These are phyloP conservation scores for Anolis apletophallus DNA, from an alignment of 2,797 vertebrate species.

Conservation along the genomic window DNA sequence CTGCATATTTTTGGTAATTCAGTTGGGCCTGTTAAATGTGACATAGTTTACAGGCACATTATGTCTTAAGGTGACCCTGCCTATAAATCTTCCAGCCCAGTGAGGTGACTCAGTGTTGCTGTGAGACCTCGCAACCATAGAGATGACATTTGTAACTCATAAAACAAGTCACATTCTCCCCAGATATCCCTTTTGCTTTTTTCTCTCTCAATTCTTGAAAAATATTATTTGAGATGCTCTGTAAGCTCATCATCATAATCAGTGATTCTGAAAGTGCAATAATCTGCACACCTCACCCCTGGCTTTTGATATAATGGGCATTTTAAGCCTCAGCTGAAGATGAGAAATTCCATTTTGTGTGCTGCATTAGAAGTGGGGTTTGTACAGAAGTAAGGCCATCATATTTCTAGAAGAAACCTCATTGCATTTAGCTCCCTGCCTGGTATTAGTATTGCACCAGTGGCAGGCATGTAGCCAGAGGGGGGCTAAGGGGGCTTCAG, in stretches of 20 bases:
- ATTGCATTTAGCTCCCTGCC: not conserved
- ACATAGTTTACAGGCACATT: too few species aligned
- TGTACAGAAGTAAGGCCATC: not conserved
- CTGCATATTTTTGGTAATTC: too few species aligned
- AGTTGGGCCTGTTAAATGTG: too few species aligned
- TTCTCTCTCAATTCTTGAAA: not conserved
- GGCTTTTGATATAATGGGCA: not conserved
- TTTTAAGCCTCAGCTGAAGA: not conserved
- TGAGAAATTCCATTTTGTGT: not conserved
- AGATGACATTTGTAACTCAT: not conserved
- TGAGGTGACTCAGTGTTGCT: not conserved
- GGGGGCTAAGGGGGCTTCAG: too few species aligned
- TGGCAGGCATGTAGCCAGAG: too few species aligned
- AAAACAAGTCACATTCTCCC: not conserved
- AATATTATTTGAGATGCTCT: not conserved
- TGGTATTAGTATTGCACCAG: not conserved
- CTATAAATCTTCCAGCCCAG: not conserved
- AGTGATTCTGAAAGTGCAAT: not conserved
- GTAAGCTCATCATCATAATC: not conserved
- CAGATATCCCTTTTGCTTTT: not conserved
- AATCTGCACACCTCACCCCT: not conserved
- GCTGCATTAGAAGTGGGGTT: not conserved
- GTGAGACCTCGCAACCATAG: too few species aligned
- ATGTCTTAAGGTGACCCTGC: too few species aligned
- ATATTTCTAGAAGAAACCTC: not conserved